Conservation (phyloP, 2,113 vertebrate species). For the Serinus canaria region DNA sequence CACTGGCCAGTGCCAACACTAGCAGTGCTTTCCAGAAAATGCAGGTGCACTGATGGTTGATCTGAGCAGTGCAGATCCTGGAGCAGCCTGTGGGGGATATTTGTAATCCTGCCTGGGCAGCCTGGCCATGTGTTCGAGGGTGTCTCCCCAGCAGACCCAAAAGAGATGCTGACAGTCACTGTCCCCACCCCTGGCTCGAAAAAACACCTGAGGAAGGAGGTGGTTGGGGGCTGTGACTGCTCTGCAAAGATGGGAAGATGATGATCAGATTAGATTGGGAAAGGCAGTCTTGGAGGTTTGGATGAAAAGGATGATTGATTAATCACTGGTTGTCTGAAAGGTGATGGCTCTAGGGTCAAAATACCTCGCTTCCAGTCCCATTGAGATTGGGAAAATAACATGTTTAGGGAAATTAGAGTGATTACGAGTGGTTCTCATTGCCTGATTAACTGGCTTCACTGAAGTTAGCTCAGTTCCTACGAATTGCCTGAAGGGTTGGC, state of each 20-base stretch:
- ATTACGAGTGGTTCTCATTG: background rate
- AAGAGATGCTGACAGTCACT: background rate
- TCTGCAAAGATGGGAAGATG: background rate
- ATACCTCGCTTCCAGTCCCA: background rate
- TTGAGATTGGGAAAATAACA: background rate
- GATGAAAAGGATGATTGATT: background rate
- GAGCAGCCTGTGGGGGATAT: background rate
- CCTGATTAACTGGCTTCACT: background rate
- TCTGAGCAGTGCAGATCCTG: rapidly evolving
- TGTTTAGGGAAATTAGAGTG: background rate
- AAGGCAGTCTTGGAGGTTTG: background rate
- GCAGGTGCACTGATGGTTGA: background rate
- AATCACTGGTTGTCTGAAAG: background rate
- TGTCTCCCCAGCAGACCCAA: background rate
- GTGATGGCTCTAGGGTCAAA: background rate
- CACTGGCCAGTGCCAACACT: background rate
- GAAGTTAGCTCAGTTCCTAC: background rate
- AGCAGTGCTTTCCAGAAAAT: background rate
- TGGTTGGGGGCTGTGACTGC: background rate
- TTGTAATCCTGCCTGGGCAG: background rate
- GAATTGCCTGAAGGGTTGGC: background rate
- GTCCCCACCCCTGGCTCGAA: background rate
- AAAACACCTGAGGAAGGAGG: background rate
- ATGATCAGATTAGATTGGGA: background rate
- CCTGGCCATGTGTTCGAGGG: too few relatives aligned